These are phyloP conservation scores for Panagrolaimus sp. DNA, from an alignment of 1,140 invertebrate genomes.

Conservation along the genomic window DNA sequence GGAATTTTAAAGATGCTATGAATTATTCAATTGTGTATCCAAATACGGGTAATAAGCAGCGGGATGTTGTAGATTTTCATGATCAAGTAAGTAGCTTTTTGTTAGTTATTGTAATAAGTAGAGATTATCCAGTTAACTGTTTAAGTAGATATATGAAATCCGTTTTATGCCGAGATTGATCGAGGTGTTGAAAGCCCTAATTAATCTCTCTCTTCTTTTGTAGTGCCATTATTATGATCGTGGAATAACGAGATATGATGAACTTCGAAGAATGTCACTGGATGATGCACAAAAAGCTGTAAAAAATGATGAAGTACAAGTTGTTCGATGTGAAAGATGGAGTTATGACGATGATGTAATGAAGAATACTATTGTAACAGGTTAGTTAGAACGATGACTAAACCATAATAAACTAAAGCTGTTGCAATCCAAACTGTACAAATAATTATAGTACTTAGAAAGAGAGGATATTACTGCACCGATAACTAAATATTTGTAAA, in stretches of 20 bases:
- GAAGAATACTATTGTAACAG: constrained; percentile 56
- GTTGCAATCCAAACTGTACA: constrained; percentile 56
- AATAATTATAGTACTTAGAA: constrained; percentile 45
- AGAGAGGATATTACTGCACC: no score
- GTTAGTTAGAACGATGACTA: constrained; percentile 57
- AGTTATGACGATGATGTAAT: constrained; percentile 45
- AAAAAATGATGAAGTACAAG: constrained; percentile 22
- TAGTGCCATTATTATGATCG: constrained; percentile 54
- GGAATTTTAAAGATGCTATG: constrained; percentile 42
- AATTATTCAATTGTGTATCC: constrained; percentile 50
- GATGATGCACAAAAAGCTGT: constrained; percentile 32
- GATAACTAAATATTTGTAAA: no score
- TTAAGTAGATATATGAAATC: no score
- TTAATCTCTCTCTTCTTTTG: constrained; percentile 12
- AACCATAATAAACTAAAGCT: constrained; percentile 56
- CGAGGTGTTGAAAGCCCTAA: no score
- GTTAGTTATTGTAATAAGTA: not conserved
- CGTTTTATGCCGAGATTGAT: no score
- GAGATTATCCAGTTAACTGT: no score
- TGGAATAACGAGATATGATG: constrained; percentile 38
- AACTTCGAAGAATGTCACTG: constrained; percentile 42
- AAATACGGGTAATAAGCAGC: constrained; percentile 44
- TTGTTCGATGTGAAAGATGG: constrained; percentile 42
- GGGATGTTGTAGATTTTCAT: constrained; percentile 41
- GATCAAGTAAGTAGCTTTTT: no score